phyloP scores from a whole-genome alignment of 2,797 vertebrate species.

The Gymnothorax reevesii region DNA sequence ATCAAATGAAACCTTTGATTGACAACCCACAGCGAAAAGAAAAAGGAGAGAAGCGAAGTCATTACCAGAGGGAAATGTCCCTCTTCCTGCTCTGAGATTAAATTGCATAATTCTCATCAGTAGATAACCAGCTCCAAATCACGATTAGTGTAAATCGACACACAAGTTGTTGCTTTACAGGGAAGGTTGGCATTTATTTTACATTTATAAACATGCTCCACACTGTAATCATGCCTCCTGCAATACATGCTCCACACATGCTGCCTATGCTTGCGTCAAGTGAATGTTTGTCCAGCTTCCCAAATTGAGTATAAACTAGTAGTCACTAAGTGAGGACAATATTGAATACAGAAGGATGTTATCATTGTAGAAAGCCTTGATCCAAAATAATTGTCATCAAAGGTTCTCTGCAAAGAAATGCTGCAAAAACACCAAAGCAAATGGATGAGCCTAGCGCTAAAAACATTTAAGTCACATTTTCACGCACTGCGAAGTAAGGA shows the following conservation, averaged over 20 bases:
- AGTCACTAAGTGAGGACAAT: background rate
- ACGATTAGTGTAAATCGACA: slow-evolving; percentile 4
- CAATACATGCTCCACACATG: background rate
- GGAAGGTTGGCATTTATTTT: background rate
- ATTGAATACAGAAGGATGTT: background rate
- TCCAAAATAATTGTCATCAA: no score
- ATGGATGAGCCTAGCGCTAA: no score
- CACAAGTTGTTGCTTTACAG: background rate
- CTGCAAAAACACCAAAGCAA: no score
- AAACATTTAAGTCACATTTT: no score
- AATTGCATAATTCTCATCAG: background rate
- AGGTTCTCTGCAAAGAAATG: no score
- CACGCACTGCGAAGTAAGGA: no score
- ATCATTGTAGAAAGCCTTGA: no score
- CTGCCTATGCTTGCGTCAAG: background rate
- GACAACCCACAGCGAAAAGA: background rate
- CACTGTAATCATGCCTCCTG: background rate
- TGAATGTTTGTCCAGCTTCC: background rate
- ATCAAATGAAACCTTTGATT: slow-evolving; percentile 17
- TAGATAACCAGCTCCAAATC: background rate
- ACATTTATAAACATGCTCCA: background rate
- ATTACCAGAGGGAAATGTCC: slow-evolving; percentile 2
- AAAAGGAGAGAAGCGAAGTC: background rate
- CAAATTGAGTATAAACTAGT: background rate
- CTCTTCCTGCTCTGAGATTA: background rate